These are phyloP conservation scores for Malacosoma neustria DNA, from an alignment of 2,888 invertebrate genomes.

Conservation along the genomic window DNA sequence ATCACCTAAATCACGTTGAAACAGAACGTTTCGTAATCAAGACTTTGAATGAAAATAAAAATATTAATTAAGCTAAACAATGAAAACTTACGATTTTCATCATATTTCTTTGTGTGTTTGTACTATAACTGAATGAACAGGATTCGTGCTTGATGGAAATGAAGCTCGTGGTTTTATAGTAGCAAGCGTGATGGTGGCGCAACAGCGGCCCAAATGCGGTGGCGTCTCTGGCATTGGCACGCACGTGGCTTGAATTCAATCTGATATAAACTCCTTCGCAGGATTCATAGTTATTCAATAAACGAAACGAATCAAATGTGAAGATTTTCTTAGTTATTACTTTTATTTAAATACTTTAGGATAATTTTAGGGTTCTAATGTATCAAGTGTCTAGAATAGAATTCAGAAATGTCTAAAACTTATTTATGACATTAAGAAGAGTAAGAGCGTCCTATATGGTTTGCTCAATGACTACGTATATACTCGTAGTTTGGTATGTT, in stretches of 20 bases:
- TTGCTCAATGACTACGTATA: too few relatives aligned
- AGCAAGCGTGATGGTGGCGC: constrained; percentile 26
- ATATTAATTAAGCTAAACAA: neutral
- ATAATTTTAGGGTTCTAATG: too few relatives aligned
- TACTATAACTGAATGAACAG: constrained; percentile 34
- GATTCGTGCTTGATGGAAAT: constrained; percentile 32
- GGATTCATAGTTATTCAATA: constrained; percentile 23
- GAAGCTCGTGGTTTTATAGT: constrained; percentile 45
- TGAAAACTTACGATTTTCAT: constrained; percentile 55
- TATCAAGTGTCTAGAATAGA: too few relatives aligned
- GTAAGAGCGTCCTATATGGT: too few relatives aligned
- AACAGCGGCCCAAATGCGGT: constrained; percentile 29
- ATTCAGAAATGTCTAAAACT: too few relatives aligned
- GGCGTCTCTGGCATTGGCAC: constrained; percentile 56
- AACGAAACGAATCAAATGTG: too few relatives aligned
- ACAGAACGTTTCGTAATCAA: neutral
- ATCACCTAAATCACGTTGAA: neutral
- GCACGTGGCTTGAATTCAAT: constrained; percentile 51
- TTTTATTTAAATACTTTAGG: too few relatives aligned
- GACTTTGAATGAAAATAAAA: neutral
- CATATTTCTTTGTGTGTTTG: constrained; percentile 40
- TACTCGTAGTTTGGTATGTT: too few relatives aligned
- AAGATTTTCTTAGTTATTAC: too few relatives aligned
- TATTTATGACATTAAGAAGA: too few relatives aligned
- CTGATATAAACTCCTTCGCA: constrained; percentile 16